Base-by-base conservation (phyloP, 2,888 invertebrate genomes). In the Odontomyia ornata region DNA sequence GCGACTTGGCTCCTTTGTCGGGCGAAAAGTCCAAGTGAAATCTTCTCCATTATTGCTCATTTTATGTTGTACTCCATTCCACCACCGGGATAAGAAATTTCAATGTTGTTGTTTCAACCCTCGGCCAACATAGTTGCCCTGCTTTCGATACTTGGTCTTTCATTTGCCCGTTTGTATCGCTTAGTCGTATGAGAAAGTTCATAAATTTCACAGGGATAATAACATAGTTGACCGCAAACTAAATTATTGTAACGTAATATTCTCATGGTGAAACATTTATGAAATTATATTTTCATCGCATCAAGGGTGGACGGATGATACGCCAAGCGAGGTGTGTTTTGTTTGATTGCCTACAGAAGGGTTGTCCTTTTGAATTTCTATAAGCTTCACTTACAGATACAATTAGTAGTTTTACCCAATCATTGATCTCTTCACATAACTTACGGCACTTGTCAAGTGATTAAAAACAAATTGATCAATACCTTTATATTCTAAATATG, bases 171-270 rank as follows among this genome's bases (percentile, higher is more conserved):
- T 15, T 13, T 27, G 15, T 21, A 23, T 21, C 13, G 30, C 18
- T 46, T 9, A 67, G 1, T 36, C 23, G 43, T 36, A 18, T 67
- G 67, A 9, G 36, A 36, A n/a, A 36, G 7, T 30, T 56, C 18
- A 27, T 57, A 28, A 56, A 57, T 57, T 28, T 30, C 25, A 56
- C 56, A 15, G 28, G 21, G 27, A 18, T 57, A 80, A 78, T 79
- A n/a, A n/a, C n/a, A n/a, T n/a, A 79, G 80, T 79, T 80, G 80
- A 80, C 81, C 80, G 71, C 80, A 80, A 81, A 80, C 80, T 80
- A 80, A 80, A 80, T 81, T 80, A 80, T 13, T 60, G 71, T 77
- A 77, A 79, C 73, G 76, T 76, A 79, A 77, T 80, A 78, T 81
- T 79, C 79, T 77, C 81, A 79, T 79, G 77, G 77, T 80, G 79